Evolutionary conservation across 2,113 vertebrate species (phyloP).

Genomic region (Zonotrichia leucophrys): DNA sequence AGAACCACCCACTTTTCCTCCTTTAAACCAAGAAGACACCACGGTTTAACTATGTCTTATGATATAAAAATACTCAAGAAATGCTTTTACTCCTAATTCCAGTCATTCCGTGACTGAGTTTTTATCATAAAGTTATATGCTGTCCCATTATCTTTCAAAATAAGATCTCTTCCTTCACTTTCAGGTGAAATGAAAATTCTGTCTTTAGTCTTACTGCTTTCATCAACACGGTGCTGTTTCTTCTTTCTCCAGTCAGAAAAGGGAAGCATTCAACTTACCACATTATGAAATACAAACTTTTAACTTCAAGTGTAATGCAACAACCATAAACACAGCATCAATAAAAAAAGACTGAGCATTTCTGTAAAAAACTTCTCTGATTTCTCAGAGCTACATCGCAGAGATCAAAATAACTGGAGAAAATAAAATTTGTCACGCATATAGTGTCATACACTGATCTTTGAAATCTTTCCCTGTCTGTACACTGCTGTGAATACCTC

Average conservation of each 20-base stretch:
- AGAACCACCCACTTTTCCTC: not conserved
- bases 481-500: not conserved
- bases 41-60: not conserved
- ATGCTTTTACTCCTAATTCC: not conserved
- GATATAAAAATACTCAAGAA: not conserved
- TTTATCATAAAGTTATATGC: not conserved
- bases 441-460: fast-evolving
- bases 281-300: not conserved
- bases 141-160: not conserved
- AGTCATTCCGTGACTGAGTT: not conserved
- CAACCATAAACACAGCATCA: not conserved
- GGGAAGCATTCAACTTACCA: not conserved
- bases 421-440: not conserved
- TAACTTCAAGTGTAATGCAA: not conserved
- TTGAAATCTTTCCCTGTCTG: not conserved
- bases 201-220: not conserved
- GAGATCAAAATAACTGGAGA: not conserved
- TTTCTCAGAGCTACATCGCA: fast-evolving
- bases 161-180: not conserved
- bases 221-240: fast-evolving
- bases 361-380: not conserved
- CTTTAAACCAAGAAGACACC: not conserved
- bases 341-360: not conserved
- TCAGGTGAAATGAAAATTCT: not conserved
- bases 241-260: not conserved